Base-by-base conservation (phyloP, 2,113 vertebrate species). In the Synchiropus splendidus region DNA sequence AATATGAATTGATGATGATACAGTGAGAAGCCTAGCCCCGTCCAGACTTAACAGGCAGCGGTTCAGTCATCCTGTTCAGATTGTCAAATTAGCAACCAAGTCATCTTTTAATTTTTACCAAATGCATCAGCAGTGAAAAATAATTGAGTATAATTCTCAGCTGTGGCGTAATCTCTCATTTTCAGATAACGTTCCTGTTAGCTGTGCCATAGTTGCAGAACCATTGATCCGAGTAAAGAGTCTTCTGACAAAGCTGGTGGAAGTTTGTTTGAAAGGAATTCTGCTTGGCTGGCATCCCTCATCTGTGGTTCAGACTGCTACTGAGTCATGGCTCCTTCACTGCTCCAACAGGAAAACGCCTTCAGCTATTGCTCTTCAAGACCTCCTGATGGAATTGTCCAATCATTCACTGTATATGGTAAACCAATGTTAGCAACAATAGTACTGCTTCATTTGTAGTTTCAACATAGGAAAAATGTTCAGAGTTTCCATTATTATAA, bases 241-340 rank as follows among this genome's bases (percentile, higher is more conserved):
- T 36, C 54, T 47, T 1, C 79, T 88, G 30, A 61, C 47, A 4
- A 67, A 71, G 51, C 78, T 81, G 13, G 57, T 90, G 13, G 69
- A 51, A 13, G 89, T 98, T 54, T 63, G 72, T 6, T 49, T 96
- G 16, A 87, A 80, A 49, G 88, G 83, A 42, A 82, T 74, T 2
- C 38, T 90, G 50, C 53, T 9, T 0, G 65, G 41, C 2, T 90
- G 88, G 86, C 79, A 75, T 36, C 45, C 67, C 41, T 70, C 69
- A 2, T 63, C 51, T 3, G 60, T 85, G 18, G 54, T 54, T 1
- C 49, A 16, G 21, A 58, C 82, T 5, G 33, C 68, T 14, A 80
- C 83, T 1, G 87, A 94, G 43, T 87, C 72, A 39, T 98, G 94
- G 92, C 44, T 91, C 30, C 49, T 97, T 13, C 83, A 56, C 39